Percentiles rank a stretch among this genome's conserved stretches.
These are phyloP conservation scores for Hydrophis major DNA, from an alignment of 2,797 vertebrate genomes.

Conservation along the genomic window DNA sequence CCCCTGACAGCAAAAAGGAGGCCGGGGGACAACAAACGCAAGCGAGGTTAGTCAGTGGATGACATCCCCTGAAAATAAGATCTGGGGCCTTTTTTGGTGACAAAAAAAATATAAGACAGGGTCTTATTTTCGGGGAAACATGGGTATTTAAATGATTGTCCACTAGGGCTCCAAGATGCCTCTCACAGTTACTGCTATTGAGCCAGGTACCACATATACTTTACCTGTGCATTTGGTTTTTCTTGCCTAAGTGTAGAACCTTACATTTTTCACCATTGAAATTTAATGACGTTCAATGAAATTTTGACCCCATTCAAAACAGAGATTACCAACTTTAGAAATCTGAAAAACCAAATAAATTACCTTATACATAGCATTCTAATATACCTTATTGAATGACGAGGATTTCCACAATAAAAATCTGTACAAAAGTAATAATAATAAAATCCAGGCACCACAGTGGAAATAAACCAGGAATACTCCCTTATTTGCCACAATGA, in stretches of 20 bases:
- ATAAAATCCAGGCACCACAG: not conserved
- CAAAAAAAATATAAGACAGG: too few relatives aligned
- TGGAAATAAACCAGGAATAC: not conserved
- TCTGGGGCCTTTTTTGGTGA: too few relatives aligned
- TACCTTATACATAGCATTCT: not conserved
- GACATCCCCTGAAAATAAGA: too few relatives aligned
- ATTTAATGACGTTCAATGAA: too few relatives aligned
- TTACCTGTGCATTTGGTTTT: too few relatives aligned
- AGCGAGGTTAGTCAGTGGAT: too few relatives aligned
- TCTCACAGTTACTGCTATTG: not conserved
- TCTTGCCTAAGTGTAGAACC: too few relatives aligned
- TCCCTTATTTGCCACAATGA: not conserved
- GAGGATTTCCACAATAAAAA: not conserved
- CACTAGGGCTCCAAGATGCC: not conserved
- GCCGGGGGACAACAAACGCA: fast-evolving
- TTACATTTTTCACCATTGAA: too few relatives aligned
- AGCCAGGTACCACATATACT: not conserved
- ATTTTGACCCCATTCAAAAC: too few relatives aligned
- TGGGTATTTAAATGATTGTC: not conserved
- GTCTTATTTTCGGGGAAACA: too few relatives aligned
- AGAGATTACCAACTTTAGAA: not conserved
- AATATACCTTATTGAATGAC: not conserved
- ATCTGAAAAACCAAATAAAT: not conserved
- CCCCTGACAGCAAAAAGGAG: too few relatives aligned
- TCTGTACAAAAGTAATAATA: not conserved